These are phyloP conservation scores for Falco punctatus DNA, from an alignment of 2,113 vertebrate genomes.

Conservation along the genomic window DNA sequence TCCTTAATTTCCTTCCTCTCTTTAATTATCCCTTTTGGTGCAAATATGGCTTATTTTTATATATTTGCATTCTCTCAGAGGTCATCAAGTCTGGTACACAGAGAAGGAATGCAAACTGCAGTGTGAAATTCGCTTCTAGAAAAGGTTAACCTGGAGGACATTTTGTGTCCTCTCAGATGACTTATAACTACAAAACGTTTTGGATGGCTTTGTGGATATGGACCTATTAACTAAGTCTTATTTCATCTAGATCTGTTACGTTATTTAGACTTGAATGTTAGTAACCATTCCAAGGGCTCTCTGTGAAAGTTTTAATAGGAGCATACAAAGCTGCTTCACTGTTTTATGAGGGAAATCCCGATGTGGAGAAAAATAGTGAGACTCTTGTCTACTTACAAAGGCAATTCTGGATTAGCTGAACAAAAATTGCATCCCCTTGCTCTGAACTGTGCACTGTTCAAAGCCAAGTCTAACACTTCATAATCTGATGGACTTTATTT, in stretches of 20 bases:
- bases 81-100: slow-evolving; percentile 15
- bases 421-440: neutral
- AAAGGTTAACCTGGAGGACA: neutral
- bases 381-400: neutral
- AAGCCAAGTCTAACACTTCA: neutral
- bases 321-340: neutral
- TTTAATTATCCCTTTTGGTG: slow-evolving; percentile 63
- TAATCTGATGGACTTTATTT: neutral
- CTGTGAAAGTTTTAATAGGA: neutral
- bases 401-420: neutral
- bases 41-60: slow-evolving; percentile 45
- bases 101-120: neutral
- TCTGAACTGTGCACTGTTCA: neutral
- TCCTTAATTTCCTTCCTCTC: slow-evolving; percentile 63
- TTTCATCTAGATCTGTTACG: neutral
- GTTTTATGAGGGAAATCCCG: neutral
- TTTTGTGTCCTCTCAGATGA: neutral
- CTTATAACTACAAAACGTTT: neutral
- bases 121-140: neutral
- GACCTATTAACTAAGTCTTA: neutral
- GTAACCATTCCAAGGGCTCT: neutral
- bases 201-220: neutral
- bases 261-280: neutral
- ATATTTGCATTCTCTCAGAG: slow-evolving; percentile 44
- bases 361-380: neutral